phyloP scores from a whole-genome alignment of 2,113 vertebrate genomes.

The Cyanocitta stelleri region DNA sequence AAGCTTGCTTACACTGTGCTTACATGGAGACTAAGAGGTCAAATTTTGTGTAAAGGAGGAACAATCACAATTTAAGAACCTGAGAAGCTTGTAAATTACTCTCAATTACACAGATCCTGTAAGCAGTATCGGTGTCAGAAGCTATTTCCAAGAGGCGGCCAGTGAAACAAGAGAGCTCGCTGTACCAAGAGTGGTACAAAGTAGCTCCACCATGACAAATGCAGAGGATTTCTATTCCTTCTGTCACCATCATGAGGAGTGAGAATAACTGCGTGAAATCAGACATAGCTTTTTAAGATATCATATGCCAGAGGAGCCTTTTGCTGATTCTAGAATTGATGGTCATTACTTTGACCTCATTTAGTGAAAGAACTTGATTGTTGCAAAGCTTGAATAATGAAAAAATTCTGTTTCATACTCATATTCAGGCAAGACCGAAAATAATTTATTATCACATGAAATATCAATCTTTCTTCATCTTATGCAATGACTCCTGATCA shows the following conservation, averaged over 20 bases:
- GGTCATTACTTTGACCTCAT: neutral
- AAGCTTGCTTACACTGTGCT: neutral
- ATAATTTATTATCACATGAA: neutral
- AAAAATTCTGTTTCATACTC: neutral
- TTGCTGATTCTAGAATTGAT: neutral
- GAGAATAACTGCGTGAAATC: neutral
- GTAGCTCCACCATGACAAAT: neutral
- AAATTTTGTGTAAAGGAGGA: neutral
- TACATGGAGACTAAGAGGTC: neutral
- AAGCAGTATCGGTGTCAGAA: slow-evolving; percentile 14
- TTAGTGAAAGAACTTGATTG: neutral
- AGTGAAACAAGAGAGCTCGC: slow-evolving; percentile 11
- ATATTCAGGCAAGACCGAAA: neutral
- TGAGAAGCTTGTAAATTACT: slow-evolving; percentile 52
- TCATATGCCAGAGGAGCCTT: neutral
- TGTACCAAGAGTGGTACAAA: neutral
- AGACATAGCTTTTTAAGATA: slow-evolving; percentile 11
- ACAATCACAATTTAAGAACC: neutral
- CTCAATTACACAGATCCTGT: slow-evolving; percentile 10
- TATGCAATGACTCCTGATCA: neutral
- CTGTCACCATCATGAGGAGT: neutral
- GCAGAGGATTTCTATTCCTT: neutral
- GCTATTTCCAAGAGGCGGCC: neutral
- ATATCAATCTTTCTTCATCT: neutral
- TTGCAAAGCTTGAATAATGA: neutral